These are phyloP conservation scores for Mesocentrotus franciscanus DNA, from an alignment of 53 echinoderm and acorn worm genomes.

Conservation along the genomic window DNA sequence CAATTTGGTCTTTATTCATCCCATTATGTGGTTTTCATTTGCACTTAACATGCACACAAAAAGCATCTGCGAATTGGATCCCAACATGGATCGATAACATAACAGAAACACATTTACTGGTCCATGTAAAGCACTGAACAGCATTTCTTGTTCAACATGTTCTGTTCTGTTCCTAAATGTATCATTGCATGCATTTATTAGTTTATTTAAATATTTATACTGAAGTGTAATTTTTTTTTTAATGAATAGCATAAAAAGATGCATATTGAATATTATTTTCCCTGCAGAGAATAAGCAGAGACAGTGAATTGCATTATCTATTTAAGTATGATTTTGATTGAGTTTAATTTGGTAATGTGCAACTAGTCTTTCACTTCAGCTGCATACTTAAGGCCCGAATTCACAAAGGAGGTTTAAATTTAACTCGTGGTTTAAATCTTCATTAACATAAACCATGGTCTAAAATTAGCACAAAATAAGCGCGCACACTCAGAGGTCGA, in stretches of 20 bases:
- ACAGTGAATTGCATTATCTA: neutral
- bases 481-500: too few species aligned
- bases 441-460: too few species aligned
- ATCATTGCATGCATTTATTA: neutral
- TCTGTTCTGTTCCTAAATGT: neutral
- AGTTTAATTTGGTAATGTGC: neutral
- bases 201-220: too few species aligned
- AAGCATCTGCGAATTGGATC: neutral
- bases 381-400: too few species aligned
- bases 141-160: neutral
- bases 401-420: too few species aligned
- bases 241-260: neutral
- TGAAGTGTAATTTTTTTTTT: too few species aligned
- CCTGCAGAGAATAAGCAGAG: neutral
- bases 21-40: neutral
- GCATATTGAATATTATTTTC: neutral
- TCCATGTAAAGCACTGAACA: neutral
- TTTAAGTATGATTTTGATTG: neutral
- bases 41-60: neutral
- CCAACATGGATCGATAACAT: neutral
- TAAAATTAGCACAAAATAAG: too few species aligned
- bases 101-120: neutral
- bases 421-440: too few species aligned
- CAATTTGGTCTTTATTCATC: neutral
- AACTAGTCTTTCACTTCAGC: neutral